phyloP scores from a whole-genome alignment of 2,888 invertebrate genomes.

The Phaonia tiefii region DNA sequence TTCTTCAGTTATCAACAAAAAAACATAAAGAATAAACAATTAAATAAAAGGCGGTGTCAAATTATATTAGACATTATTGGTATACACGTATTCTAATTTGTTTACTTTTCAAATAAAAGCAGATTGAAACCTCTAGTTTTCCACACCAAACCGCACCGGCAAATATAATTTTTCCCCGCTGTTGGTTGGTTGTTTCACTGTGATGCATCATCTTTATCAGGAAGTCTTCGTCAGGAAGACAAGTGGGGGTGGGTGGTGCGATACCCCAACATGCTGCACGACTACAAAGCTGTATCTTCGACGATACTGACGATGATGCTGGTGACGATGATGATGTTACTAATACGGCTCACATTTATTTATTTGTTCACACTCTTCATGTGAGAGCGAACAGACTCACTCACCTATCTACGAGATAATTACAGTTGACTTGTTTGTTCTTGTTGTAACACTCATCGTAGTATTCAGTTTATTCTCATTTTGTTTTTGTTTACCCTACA shows the following conservation, averaged over 20 bases:
- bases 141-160: too few species aligned
- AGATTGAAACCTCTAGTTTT: too few species aligned
- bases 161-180: too few species aligned
- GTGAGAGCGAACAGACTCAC: background rate
- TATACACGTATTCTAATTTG: too few species aligned
- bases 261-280: background rate
- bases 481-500: slow-evolving; percentile 38
- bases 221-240: background rate
- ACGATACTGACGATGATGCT: slow-evolving; percentile 45
- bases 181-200: background rate
- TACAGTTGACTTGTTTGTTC: slow-evolving; percentile 38
- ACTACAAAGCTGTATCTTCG: slow-evolving; percentile 39
- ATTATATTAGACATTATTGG: too few species aligned
- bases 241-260: slow-evolving; percentile 3
- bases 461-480: background rate
- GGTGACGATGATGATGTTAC: slow-evolving; percentile 28
- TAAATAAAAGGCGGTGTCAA: too few species aligned
- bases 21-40: too few species aligned
- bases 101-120: too few species aligned
- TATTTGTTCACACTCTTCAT: slow-evolving; percentile 49
- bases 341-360: slow-evolving; percentile 17
- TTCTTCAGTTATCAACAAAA: too few species aligned
- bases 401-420: slow-evolving; percentile 56
- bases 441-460: background rate
- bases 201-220: background rate